phyloP scores from a whole-genome alignment of 1,140 invertebrate species.

The Apolygus lucorum region DNA sequence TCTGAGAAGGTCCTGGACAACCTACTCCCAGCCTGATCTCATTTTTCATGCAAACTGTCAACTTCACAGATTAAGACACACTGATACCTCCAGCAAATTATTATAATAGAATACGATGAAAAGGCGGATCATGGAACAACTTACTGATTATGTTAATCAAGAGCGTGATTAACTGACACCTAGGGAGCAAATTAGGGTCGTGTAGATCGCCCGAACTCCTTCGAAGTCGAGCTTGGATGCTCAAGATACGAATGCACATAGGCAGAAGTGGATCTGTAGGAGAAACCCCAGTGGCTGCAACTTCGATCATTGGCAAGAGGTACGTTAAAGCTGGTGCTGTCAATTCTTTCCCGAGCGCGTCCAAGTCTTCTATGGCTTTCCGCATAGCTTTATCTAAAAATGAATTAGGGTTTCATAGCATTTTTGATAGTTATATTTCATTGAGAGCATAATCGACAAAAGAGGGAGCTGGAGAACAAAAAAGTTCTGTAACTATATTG shows the following conservation, averaged over 20 bases:
- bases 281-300: conserved; percentile 23
- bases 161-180: conserved; percentile 68
- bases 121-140: conserved; percentile 22
- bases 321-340: conserved; percentile 27
- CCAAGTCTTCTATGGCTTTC: conserved; percentile 42
- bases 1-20: too few species aligned
- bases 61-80: too few species aligned
- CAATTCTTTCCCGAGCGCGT: conserved; percentile 26
- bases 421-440: too few species aligned
- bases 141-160: conserved; percentile 70
- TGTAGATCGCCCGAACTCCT: conserved; percentile 40
- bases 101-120: not conserved
- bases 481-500: too few species aligned
- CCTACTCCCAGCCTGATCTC: too few species aligned
- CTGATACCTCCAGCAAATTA: not conserved
- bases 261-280: conserved; percentile 23
- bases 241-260: conserved; percentile 25
- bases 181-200: conserved; percentile 68
- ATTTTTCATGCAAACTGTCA: too few species aligned
- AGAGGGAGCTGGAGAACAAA: too few species aligned
- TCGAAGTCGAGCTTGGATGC: conserved; percentile 22
- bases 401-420: too few species aligned
- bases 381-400: conserved; percentile 34
- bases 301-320: conserved; percentile 25
- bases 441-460: too few species aligned